phyloP scores from a whole-genome alignment of 2,888 invertebrate genomes.

The Agriopis aurantiaria region DNA sequence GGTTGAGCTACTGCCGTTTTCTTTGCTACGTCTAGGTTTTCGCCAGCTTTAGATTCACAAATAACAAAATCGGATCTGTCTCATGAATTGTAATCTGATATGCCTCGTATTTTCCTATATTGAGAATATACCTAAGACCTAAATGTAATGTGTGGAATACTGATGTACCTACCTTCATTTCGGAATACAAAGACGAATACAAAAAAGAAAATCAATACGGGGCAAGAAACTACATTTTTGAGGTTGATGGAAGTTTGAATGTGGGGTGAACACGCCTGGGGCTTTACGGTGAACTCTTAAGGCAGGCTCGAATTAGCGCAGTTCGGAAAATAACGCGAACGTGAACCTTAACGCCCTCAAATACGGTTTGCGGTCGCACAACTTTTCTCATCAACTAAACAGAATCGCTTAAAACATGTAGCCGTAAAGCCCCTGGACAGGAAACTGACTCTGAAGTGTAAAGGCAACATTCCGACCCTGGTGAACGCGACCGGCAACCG shows the following conservation, averaged over 20 bases:
- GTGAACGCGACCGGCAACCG: too few relatives aligned
- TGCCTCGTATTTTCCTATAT: conserved; percentile 27
- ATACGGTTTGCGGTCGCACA: too few relatives aligned
- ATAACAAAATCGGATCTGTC: conserved; percentile 23
- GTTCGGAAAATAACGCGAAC: too few relatives aligned
- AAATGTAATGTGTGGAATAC: conserved; percentile 17
- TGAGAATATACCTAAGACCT: conserved; percentile 14
- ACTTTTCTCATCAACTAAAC: too few relatives aligned
- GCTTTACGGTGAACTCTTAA: too few relatives aligned
- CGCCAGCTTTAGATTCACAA: conserved; percentile 12
- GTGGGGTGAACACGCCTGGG: too few relatives aligned
- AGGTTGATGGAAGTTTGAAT: neutral
- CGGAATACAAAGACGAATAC: conserved; percentile 5
- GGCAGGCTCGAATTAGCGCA: too few relatives aligned
- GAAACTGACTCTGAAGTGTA: too few relatives aligned
- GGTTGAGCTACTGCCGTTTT: neutral
- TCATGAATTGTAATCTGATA: conserved; percentile 31
- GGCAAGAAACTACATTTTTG: neutral
- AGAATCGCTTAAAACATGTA: too few relatives aligned
- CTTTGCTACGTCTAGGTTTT: neutral
- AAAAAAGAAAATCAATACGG: conserved; percentile 2
- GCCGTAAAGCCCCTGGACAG: too few relatives aligned
- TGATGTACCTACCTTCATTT: conserved; percentile 18
- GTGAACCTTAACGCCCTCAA: too few relatives aligned
- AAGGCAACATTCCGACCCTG: too few relatives aligned